Base-by-base conservation (phyloP, 2,113 vertebrate genomes). In the Percopsis transmontana region DNA sequence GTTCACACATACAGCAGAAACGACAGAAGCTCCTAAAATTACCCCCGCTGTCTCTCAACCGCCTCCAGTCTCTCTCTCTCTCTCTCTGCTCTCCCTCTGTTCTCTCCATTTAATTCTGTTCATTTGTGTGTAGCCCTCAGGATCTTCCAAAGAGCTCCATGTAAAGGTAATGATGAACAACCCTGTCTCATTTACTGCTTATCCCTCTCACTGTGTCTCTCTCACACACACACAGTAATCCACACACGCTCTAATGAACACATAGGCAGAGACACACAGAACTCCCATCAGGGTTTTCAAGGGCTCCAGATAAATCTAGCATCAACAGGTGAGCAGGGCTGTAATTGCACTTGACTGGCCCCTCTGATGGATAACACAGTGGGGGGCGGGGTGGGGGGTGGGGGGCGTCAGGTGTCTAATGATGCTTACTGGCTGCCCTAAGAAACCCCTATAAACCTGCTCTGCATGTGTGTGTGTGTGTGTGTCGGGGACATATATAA, bases 281-380 rank as follows among this genome's bases (percentile, higher is more conserved):
- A 67, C 24, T 61, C 42, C 62, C 21, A 47, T 55, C 21, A 13
- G 41, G 40, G 16, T 21, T 44, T 23, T 63, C 15, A 33, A 50
- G 20, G 12, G 20, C 55, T 20, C 59, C 23, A 48, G 16, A 15
- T 11, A 54, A 38, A 1, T 52, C 62, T n/a, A 27, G 55, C 68
- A 68, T 60, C 68, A 68, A 74, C 70, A 66, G 56, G 72, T 80
- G 44, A 63, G n/a, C 54, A 65, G 41, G 21, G 58, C 58, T 53
- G 51, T 77, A 77, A 86, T 77, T 72, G 72, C 82, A 76, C 63
- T 63, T 62, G 48, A 62, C 50, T 64, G 66, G 55, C 39, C 69
- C n/a, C 48, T 67, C 27, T 74, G 71, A 76, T 70, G 72, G 66
- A 62, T 73, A 54, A 41, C 64, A 48, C 76, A 70, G 68, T 19